Base-by-base conservation (phyloP, 2,113 vertebrate species). In the Nycticorax nycticorax region DNA sequence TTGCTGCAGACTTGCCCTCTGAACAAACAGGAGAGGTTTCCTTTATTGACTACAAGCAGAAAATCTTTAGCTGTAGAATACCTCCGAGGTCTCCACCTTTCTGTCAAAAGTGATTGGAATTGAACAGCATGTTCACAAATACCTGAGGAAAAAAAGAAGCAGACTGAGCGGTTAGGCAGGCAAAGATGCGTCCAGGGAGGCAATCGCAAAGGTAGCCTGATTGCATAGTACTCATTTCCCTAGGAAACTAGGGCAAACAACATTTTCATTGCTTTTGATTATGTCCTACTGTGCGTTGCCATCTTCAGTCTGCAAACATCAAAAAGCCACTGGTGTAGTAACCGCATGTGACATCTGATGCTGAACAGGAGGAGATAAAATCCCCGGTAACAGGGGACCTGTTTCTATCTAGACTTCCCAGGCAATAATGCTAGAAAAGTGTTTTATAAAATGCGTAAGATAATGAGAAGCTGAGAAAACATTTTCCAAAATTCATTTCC, bases 241-340 rank as follows among this genome's bases (percentile, higher is more conserved):
- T 85, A 28, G 76, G 48, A 92, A 96, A 95, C 47, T 14, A 74
- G 87, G 87, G 23, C 69, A 88, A 89, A 79, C 92, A 89, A 39
- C 8, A n/a, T 79, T 89, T 82, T 71, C n/a, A 4, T 78, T 85
- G 87, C 66, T 95, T 93, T 94, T 91, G 76, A 76, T 88, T 88
- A 35, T 50, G 63, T 89, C 89, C 94, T 94, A 92, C 96, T 95
- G 87, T 85, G 93, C 69, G 9, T 71, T 88, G 57, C 87, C 89
- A 79, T 85, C 81, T 93, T 93, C 74, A 60, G 53, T 28, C 78
- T 92, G 89, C 39, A 75, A 89, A 96, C 77, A 94, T 94, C 87
- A 95, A 92, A 95, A 87, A 91, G 26, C 30, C 33, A 39, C 89
- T 78, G 68, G 77, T 85, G 87, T 73, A 73, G 81, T 82, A 95